Conservation (phyloP, 2,888 invertebrate species). For the Priocnemis perturbator region DNA sequence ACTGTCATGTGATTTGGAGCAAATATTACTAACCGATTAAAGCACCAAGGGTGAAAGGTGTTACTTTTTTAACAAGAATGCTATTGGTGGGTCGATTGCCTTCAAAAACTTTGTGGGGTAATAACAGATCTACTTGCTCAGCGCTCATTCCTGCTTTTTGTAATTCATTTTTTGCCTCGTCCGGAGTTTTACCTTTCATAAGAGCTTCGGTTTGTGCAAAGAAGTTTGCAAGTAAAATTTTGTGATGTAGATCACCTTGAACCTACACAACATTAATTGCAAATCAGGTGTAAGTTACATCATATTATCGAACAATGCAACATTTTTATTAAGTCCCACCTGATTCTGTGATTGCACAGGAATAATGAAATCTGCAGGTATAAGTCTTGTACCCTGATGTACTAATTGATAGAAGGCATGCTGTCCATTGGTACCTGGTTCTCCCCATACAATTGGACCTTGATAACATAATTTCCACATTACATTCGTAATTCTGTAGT, state of each 20-base stretch:
- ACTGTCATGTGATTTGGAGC: not conserved
- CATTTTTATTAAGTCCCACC: slow-evolving; percentile 46
- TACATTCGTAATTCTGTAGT: not conserved
- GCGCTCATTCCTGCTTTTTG: slow-evolving; percentile 85
- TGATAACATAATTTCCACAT: slow-evolving; percentile 17
- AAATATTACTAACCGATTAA: slow-evolving; percentile 85
- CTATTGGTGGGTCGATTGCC: slow-evolving; percentile 99
- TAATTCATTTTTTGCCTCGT: slow-evolving; percentile 87
- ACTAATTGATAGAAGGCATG: slow-evolving; percentile 99
- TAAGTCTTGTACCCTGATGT: slow-evolving; percentile 93
- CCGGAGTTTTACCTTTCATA: slow-evolving; percentile 86
- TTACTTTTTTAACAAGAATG: slow-evolving; percentile 92
- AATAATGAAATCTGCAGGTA: slow-evolving; percentile 98
- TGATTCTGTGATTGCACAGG: slow-evolving; percentile 93
- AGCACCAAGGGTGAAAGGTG: slow-evolving; percentile 95
- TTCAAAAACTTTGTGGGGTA: slow-evolving; percentile 97
- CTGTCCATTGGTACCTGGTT: slow-evolving; percentile 99
- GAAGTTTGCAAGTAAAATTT: slow-evolving; percentile 97
- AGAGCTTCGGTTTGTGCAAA: slow-evolving; percentile 99
- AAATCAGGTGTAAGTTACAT: not conserved
- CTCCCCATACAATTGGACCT: slow-evolving; percentile 86
- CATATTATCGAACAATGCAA: not conserved
- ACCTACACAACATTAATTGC: slow-evolving; percentile 64
- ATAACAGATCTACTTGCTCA: slow-evolving; percentile 85
- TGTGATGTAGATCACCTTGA: slow-evolving; percentile 88